Evolutionary conservation across 2,113 vertebrate genomes (phyloP).

Genomic region (Hydrolagus affinis): DNA sequence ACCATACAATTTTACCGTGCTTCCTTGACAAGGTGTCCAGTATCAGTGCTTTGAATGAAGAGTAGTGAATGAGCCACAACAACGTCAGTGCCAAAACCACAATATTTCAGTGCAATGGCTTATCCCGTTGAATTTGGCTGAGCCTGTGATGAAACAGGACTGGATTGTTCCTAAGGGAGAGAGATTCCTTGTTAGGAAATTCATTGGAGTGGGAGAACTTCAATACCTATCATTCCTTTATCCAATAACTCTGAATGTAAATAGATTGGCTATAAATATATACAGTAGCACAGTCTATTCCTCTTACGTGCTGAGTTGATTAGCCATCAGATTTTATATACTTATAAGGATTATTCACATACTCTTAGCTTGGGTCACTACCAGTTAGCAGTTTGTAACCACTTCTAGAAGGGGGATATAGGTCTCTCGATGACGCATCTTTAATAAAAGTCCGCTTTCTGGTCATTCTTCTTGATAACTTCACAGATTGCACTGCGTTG

Average conservation of each 20-base stretch:
- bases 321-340: conserved; percentile 53
- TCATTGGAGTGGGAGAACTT: conserved; percentile 63
- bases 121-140: conserved; percentile 43
- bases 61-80: background rate
- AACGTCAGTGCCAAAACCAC: conserved; percentile 45
- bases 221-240: conserved; percentile 70
- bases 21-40: too few relatives aligned
- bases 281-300: conserved; percentile 30
- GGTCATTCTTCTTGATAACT: background rate
- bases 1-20: too few relatives aligned
- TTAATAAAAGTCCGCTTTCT: background rate
- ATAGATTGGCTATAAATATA: conserved; percentile 80
- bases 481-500: background rate
- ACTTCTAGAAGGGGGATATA: background rate
- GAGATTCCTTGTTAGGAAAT: conserved; percentile 75
- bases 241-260: conserved; percentile 67
- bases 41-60: background rate
- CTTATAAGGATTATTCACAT: conserved; percentile 82
- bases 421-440: background rate
- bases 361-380: conserved; percentile 36
- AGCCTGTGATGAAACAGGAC: conserved; percentile 45
- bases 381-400: background rate
- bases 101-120: conserved; percentile 37
- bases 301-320: conserved; percentile 5
- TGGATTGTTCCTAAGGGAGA: conserved; percentile 57